Evolutionary conservation across 2,797 vertebrate species (phyloP).

Genomic region (Bradypodion ventrale): DNA sequence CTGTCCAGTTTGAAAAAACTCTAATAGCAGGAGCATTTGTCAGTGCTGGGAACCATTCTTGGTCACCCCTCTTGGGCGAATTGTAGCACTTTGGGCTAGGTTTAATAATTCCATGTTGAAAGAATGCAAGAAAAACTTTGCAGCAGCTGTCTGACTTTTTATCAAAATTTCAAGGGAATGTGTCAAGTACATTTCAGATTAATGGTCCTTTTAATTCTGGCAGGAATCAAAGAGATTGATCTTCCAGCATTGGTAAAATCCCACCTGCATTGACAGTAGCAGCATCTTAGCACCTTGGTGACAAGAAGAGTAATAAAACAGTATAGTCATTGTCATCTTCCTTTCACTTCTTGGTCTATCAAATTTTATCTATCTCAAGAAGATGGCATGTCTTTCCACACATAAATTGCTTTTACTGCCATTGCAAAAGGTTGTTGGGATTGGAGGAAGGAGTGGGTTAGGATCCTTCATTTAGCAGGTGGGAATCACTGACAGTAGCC

Average conservation of each 20-base stretch:
- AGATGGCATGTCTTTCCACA: not conserved
- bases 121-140: conserved; percentile 19
- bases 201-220: not conserved
- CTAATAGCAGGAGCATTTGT: conserved; percentile 41
- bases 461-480: not conserved
- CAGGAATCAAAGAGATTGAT: conserved; percentile 28
- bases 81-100: not conserved
- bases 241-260: conserved; percentile 52
- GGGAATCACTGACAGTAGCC: not conserved
- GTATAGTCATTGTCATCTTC: conserved; percentile 44
- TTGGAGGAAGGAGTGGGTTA: not conserved
- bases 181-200: conserved; percentile 22
- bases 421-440: not conserved
- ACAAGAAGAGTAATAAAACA: conserved; percentile 49
- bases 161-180: not conserved
- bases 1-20: conserved; percentile 58
- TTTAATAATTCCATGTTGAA: not conserved
- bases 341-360: conserved; percentile 53
- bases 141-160: conserved; percentile 34
- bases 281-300: conserved; percentile 63
- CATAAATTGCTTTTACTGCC: not conserved
- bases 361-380: conserved; percentile 55
- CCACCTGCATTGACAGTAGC: conserved; percentile 41
- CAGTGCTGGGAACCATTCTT: conserved; percentile 54
- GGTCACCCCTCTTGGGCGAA: conserved; percentile 54